Conservation (phyloP, 2,888 invertebrate genomes). For the Archips crataeganus region DNA sequence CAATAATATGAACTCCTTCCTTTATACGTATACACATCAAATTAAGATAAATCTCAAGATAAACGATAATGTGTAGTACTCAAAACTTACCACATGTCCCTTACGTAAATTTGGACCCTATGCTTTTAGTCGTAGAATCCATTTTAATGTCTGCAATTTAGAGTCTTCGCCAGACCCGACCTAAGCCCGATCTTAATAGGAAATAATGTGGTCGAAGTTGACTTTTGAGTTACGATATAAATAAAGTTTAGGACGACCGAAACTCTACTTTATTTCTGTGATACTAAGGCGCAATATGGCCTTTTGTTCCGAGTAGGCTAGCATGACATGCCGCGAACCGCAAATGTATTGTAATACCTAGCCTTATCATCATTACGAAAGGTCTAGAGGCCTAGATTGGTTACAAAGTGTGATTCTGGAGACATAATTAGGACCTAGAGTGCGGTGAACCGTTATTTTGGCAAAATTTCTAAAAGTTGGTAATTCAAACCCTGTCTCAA, state of each 20-base stretch:
- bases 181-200: background rate
- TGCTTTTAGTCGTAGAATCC: background rate
- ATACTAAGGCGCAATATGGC: background rate
- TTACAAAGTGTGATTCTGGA: background rate
- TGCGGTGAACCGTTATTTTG: no score
- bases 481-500: no score
- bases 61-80: background rate
- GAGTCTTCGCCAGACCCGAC: background rate
- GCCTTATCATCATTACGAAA: background rate
- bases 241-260: background rate
- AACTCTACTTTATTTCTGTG: background rate
- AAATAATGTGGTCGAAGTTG: background rate
- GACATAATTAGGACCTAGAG: no score
- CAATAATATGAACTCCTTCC: no score
- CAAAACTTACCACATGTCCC: background rate
- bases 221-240: background rate
- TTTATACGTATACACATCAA: background rate
- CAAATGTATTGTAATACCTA: background rate
- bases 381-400: background rate
- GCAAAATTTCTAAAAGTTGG: no score
- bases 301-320: background rate
- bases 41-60: slow-evolving; percentile 1
- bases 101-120: background rate
- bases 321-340: background rate
- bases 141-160: background rate